These are phyloP conservation scores for Caretta caretta DNA, from an alignment of 2,113 vertebrate genomes.

Conservation along the genomic window DNA sequence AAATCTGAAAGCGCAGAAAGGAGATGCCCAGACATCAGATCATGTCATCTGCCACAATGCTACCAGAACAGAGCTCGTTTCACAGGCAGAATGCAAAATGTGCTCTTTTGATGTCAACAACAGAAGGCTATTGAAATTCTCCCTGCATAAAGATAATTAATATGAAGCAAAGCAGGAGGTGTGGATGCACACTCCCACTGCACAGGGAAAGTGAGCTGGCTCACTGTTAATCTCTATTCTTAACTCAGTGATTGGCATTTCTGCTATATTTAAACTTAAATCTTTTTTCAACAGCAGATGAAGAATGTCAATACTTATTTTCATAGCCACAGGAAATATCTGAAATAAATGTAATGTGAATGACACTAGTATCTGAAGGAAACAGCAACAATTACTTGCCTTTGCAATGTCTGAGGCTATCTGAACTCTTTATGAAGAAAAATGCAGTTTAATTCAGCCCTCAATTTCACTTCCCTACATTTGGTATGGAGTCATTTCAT, in stretches of 20 bases:
- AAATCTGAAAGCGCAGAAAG: background rate
- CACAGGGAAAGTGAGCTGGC: background rate
- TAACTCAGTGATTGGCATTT: background rate
- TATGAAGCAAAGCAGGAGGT: conserved; percentile 3
- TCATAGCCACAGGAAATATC: background rate
- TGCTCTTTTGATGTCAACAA: conserved; percentile 59
- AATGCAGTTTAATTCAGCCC: background rate
- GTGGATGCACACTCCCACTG: background rate
- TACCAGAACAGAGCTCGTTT: conserved; percentile 30
- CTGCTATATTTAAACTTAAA: background rate
- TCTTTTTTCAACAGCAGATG: background rate
- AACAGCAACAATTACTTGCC: background rate
- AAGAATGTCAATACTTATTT: background rate
- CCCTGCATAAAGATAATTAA: conserved; percentile 44
- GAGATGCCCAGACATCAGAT: background rate
- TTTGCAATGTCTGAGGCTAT: background rate
- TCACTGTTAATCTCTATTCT: background rate
- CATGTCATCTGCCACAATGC: background rate
- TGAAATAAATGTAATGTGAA: background rate
- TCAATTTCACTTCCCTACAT: background rate
- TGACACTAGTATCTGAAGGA: background rate
- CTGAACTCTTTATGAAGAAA: background rate
- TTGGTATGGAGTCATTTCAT: background rate
- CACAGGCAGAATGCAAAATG: conserved; percentile 47
- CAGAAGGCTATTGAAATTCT: conserved; percentile 54